phyloP scores from a whole-genome alignment of 2,113 vertebrate genomes.

The Scomber japonicus region DNA sequence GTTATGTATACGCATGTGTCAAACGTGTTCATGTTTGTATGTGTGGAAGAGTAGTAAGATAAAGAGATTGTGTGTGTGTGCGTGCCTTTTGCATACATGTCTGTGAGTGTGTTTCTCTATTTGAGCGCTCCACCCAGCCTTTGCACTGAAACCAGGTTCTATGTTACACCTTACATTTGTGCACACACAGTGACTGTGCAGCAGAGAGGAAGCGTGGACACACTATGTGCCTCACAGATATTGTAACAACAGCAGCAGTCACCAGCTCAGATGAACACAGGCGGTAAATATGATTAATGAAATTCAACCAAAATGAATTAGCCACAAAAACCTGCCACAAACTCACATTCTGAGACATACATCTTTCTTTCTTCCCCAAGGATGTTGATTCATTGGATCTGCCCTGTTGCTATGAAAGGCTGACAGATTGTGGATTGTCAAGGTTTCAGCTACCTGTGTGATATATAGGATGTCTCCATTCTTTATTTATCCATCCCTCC shows the following conservation, averaged over 20 bases:
- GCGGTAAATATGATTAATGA: conserved; percentile 59
- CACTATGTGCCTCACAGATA: conserved; percentile 4
- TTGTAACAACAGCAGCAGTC: conserved; percentile 31
- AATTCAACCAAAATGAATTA: conserved; percentile 53
- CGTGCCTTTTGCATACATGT: background rate
- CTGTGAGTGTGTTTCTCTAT: conserved; percentile 33
- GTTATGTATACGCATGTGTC: conserved; percentile 55
- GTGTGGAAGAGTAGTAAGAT: conserved; percentile 50
- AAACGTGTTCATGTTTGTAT: conserved; percentile 48
- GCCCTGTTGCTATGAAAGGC: conserved; percentile 48
- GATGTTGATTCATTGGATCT: conserved; percentile 43
- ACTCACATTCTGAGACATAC: conserved; percentile 7
- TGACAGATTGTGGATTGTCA: conserved; percentile 62
- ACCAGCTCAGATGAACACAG: conserved; percentile 24
- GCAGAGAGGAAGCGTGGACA: conserved; percentile 13
- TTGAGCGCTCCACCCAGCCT: conserved; percentile 41
- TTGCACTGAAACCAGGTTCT: conserved; percentile 45
- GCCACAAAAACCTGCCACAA: conserved; percentile 43
- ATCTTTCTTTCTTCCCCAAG: conserved; percentile 46
- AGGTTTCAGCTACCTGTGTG: conserved; percentile 55
- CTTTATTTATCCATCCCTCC: conserved; percentile 58
- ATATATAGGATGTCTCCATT: conserved; percentile 45
- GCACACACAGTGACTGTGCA: conserved; percentile 2
- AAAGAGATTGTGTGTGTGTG: conserved; percentile 14
- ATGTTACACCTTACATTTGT: conserved; percentile 18